These are phyloP conservation scores for Plumapathes pennacea DNA, from an alignment of 92 coral and sea anemone genomes.

Conservation along the genomic window DNA sequence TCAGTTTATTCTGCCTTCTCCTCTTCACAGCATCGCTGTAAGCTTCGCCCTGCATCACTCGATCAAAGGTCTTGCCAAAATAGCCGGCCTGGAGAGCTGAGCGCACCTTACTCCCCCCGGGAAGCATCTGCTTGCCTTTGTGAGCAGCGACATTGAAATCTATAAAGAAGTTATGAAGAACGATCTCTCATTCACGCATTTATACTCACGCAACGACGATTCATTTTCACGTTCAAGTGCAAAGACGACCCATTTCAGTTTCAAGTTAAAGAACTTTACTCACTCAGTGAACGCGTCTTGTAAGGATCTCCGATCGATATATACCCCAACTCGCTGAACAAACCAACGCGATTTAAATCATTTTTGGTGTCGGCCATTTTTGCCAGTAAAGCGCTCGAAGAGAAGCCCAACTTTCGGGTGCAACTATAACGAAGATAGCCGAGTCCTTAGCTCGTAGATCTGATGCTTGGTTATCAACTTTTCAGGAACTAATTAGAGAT, in stretches of 20 bases:
- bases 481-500: too few relatives aligned
- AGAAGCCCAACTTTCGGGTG: conserved; percentile 2
- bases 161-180: too few relatives aligned
- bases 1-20: conserved; percentile 80
- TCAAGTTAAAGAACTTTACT: conserved; percentile 1
- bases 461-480: too few relatives aligned
- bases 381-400: conserved; percentile 1
- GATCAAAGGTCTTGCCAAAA: conserved; percentile 86
- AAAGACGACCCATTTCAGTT: too few relatives aligned
- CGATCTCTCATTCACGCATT: too few relatives aligned
- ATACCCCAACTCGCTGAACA: conserved; percentile 93
- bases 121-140: conserved; percentile 95
- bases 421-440: background rate
- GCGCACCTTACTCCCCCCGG: conserved; percentile 90
- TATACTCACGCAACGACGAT: too few relatives aligned
- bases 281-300: conserved; percentile 62
- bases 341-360: conserved; percentile 89
- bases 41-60: conserved; percentile 92
- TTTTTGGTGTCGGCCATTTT: conserved; percentile 76
- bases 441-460: background rate
- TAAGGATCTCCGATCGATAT: conserved; percentile 96
- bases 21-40: conserved; percentile 82
- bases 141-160: conserved; percentile 93
- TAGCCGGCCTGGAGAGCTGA: conserved; percentile 87
- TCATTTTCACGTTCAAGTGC: too few relatives aligned